A percentile compares a stretch with the other conserved stretches of the same genome.
These are phyloP conservation scores for Dyspetes luteomarginatus DNA, from an alignment of 2,888 invertebrate species.

Conservation along the genomic window DNA sequence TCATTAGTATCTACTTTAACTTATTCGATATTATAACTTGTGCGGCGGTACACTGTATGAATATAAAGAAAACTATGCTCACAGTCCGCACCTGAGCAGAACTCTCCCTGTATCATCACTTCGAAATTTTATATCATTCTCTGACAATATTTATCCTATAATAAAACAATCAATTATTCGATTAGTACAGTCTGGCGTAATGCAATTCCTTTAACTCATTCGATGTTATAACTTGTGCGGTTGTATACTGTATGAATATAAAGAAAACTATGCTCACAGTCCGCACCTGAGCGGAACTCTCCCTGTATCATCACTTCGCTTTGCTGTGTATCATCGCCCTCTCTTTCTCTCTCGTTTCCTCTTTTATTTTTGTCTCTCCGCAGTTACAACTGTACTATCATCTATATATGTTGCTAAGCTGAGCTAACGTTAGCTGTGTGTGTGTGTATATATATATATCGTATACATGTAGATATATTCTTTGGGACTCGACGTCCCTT, in stretches of 20 bases:
- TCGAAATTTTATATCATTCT: no score
- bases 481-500: slow-evolving; percentile 44
- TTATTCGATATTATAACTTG: no score
- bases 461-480: neutral
- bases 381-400: slow-evolving; percentile 4
- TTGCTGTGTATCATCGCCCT: neutral
- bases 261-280: slow-evolving; percentile 31
- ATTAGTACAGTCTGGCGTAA: no score
- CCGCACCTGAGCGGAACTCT: slow-evolving; percentile 56
- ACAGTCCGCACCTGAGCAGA: slow-evolving; percentile 54
- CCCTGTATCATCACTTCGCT: slow-evolving; percentile 14
- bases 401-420: slow-evolving; percentile 23
- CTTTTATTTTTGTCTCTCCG: slow-evolving; percentile 40
- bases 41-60: no score
- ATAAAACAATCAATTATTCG: no score
- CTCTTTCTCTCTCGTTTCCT: slow-evolving; percentile 35
- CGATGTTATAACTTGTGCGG: no score
- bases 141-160: no score
- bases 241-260: no score
- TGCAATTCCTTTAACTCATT: no score
- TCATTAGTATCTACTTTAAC: no score
- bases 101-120: slow-evolving; percentile 25
- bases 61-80: slow-evolving; percentile 28
- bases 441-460: neutral
- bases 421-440: neutral